Evolutionary conservation across 2,797 vertebrate genomes (phyloP).

Genomic region (Cephalopachus bancanus): DNA sequence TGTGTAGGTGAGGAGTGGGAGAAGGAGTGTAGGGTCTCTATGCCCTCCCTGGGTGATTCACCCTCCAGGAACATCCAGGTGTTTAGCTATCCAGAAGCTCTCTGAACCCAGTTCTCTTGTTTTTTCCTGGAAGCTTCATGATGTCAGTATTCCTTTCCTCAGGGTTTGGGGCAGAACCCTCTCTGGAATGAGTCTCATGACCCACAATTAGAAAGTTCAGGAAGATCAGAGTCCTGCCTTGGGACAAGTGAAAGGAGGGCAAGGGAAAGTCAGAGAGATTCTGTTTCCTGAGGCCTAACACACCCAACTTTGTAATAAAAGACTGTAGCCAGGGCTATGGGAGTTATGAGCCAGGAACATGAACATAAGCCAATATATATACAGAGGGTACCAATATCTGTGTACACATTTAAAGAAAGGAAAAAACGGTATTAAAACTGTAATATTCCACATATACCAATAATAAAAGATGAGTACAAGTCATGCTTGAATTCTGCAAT

Average conservation of each 20-base stretch:
- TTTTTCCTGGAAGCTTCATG: background rate
- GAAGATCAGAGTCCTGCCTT: background rate
- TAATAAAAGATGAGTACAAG: too few species aligned
- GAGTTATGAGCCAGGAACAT: background rate
- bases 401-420: too few species aligned
- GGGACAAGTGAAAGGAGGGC: background rate
- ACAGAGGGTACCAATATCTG: too few species aligned
- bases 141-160: background rate
- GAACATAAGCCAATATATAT: background rate
- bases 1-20: background rate
- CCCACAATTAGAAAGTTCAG: background rate
- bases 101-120: background rate
- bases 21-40: background rate
- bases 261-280: background rate
- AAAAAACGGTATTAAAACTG: too few species aligned
- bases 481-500: too few species aligned
- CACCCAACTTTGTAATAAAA: background rate
- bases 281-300: background rate
- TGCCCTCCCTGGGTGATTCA: background rate
- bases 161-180: background rate
- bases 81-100: background rate
- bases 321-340: background rate
- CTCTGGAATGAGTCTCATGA: background rate
- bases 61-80: background rate
- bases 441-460: too few species aligned